Evolutionary conservation across 2,888 invertebrate genomes (phyloP).

Genomic region (Tipula confusa): DNA sequence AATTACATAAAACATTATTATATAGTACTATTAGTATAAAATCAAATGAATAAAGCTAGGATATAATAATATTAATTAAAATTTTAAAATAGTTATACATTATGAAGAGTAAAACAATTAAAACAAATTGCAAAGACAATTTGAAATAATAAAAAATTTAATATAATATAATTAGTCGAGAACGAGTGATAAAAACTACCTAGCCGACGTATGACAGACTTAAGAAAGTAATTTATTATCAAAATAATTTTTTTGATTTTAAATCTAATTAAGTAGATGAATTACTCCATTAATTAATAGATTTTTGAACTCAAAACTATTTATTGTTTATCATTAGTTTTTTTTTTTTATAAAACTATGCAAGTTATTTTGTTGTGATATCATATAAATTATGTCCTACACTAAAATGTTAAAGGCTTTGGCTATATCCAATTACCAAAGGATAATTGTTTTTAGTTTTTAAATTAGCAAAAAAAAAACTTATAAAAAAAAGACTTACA

Average conservation of each 20-base stretch:
- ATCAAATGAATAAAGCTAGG: background rate
- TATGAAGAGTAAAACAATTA: background rate
- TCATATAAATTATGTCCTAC: background rate
- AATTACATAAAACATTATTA: background rate
- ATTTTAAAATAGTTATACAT: background rate
- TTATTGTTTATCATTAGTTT: background rate
- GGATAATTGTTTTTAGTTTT: background rate
- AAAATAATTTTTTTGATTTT: background rate
- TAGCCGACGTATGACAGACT: background rate
- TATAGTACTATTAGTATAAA: background rate
- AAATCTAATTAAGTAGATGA: background rate
- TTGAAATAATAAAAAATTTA: background rate
- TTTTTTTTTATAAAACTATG: background rate
- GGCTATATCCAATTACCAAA: background rate
- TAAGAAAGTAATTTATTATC: background rate
- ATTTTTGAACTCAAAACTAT: background rate
- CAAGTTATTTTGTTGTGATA: slow-evolving; percentile 25
- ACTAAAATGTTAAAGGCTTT: background rate
- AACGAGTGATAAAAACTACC: background rate
- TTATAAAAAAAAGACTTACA: background rate
- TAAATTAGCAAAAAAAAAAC: background rate
- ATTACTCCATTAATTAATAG: background rate
- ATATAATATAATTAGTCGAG: background rate
- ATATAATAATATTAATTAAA: background rate
- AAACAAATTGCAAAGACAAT: background rate